phyloP scores from a whole-genome alignment of 2,113 vertebrate genomes.

The Chinchilla lanigera region DNA sequence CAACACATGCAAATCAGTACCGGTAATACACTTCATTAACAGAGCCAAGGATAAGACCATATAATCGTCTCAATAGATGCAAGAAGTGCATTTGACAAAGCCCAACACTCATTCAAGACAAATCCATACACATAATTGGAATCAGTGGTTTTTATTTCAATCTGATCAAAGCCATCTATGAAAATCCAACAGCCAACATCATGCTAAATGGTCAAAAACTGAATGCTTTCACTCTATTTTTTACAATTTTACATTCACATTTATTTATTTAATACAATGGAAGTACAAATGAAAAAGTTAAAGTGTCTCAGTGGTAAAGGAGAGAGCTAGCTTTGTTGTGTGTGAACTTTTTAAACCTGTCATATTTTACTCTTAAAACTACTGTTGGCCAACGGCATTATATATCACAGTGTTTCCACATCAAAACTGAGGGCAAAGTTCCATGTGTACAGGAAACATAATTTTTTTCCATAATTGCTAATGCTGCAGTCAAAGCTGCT shows the following conservation, averaged over 20 bases:
- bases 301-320: conserved; percentile 95
- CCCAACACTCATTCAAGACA: too few species aligned
- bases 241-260: conserved; percentile 98
- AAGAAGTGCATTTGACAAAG: too few species aligned
- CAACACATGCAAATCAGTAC: too few species aligned
- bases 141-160: too few species aligned
- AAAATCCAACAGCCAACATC: too few species aligned
- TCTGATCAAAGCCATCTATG: too few species aligned
- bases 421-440: conserved; percentile 98
- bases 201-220: too few species aligned
- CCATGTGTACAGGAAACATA: conserved; percentile 97
- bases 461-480: conserved; percentile 88
- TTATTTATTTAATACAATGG: conserved; percentile 94
- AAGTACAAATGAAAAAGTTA: conserved; percentile 93
- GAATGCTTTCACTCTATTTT: too few species aligned
- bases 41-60: too few species aligned
- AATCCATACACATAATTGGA: too few species aligned
- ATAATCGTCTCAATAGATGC: too few species aligned
- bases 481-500: conserved; percentile 92
- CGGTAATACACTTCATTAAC: too few species aligned
- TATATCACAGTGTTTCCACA: conserved; percentile 99
- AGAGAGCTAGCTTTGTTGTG: conserved; percentile 90
- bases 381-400: conserved; percentile 99
- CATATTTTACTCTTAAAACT: conserved; percentile 92
- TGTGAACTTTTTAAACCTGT: conserved; percentile 89